Conservation (phyloP, 2,888 invertebrate genomes). For the Patella depressa region DNA sequence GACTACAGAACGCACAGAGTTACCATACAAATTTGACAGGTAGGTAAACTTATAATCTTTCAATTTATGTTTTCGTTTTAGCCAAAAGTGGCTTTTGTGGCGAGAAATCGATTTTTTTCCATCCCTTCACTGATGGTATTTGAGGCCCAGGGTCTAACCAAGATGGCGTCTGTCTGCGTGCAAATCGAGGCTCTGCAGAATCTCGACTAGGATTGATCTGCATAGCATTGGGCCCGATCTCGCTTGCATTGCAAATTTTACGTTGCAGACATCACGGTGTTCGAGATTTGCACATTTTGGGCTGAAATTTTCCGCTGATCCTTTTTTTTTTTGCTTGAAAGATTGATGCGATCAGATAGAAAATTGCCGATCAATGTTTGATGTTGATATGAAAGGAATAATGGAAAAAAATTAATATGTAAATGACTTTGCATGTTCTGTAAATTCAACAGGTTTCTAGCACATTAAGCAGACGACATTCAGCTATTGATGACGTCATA, state of each 20-base stretch:
- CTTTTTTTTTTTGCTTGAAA: too few relatives aligned
- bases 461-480: neutral
- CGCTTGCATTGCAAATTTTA: constrained; percentile 7
- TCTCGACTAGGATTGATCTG: constrained; percentile 2
- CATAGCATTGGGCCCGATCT: neutral
- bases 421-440: too few relatives aligned
- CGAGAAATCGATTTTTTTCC: neutral
- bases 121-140: neutral
- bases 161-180: constrained; percentile 4
- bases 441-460: too few relatives aligned
- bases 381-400: too few relatives aligned
- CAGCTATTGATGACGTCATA: neutral
- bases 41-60: neutral
- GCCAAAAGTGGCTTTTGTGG: neutral
- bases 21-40: neutral
- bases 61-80: neutral
- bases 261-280: neutral
- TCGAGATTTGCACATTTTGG: too few relatives aligned
- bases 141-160: neutral
- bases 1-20: neutral
- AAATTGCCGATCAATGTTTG: too few relatives aligned
- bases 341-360: too few relatives aligned
- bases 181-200: constrained; percentile 5
- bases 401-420: too few relatives aligned
- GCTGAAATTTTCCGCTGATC: too few relatives aligned